Conservation (phyloP, 1,140 invertebrate genomes). For the Acyrthosiphon pisum region DNA sequence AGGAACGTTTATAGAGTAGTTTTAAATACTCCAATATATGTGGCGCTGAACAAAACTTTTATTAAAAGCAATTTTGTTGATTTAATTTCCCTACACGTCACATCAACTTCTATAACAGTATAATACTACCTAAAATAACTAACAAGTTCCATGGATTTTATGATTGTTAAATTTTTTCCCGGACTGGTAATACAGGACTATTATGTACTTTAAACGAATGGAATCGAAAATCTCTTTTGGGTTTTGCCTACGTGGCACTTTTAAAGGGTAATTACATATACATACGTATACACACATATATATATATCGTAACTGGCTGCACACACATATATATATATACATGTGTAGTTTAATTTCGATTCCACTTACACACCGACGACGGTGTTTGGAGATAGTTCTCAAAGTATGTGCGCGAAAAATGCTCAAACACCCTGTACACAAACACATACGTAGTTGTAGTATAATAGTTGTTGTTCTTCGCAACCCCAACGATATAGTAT, state of each 20-base stretch:
- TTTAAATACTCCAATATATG: neutral
- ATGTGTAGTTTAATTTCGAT: neutral
- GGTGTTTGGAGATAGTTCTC: neutral
- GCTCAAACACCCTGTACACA: neutral
- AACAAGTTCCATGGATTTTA: neutral
- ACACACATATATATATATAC: neutral
- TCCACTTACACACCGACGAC: neutral
- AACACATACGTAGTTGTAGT: neutral
- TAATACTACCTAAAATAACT: neutral
- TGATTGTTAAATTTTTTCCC: neutral
- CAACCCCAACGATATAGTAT: neutral
- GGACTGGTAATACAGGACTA: no score
- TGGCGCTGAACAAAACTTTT: neutral
- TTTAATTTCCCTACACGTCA: neutral
- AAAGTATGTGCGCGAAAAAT: neutral
- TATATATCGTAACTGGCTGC: no score
- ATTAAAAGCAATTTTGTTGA: neutral
- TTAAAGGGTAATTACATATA: neutral
- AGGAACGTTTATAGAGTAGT: no score
- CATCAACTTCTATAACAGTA: no score
- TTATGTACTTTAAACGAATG: neutral
- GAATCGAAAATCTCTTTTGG: neutral
- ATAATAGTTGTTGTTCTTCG: neutral
- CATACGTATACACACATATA: neutral
- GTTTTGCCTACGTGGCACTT: neutral